Conservation (phyloP, 2,888 invertebrate species). For the Ormyrus thymus region DNA sequence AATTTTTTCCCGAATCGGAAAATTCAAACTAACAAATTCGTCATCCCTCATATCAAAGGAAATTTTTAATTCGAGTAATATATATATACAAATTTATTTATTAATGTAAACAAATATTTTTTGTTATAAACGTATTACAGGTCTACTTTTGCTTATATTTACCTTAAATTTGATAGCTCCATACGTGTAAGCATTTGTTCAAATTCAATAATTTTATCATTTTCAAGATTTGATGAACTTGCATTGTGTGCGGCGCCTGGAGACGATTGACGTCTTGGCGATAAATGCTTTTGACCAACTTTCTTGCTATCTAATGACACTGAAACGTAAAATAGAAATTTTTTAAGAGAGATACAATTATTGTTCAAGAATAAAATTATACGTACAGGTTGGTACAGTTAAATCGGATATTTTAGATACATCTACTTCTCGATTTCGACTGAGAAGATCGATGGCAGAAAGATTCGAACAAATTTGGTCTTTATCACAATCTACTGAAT, state of each 20-base stretch:
- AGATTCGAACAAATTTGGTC: slow-evolving; percentile 57
- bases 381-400: slow-evolving; percentile 67
- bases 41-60: too few species aligned
- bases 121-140: too few species aligned
- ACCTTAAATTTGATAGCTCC: slow-evolving; percentile 65
- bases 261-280: slow-evolving; percentile 65
- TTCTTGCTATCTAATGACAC: slow-evolving; percentile 66
- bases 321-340: slow-evolving; percentile 46
- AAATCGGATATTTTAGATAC: slow-evolving; percentile 63
- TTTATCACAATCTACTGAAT: slow-evolving; percentile 69
- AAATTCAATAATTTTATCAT: slow-evolving; percentile 63
- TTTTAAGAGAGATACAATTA: slow-evolving; percentile 1
- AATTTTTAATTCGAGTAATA: too few species aligned
- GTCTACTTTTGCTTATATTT: slow-evolving; percentile 17
- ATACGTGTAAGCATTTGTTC: slow-evolving; percentile 66
- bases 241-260: slow-evolving; percentile 62
- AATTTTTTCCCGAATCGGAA: too few species aligned
- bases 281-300: slow-evolving; percentile 63
- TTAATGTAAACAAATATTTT: too few species aligned
- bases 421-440: slow-evolving; percentile 58
- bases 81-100: too few species aligned
- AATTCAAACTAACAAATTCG: too few species aligned
- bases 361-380: slow-evolving; percentile 21
- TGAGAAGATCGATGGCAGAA: slow-evolving; percentile 57
- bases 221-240: slow-evolving; percentile 60